phyloP scores from a whole-genome alignment of 2,113 vertebrate genomes.

The Nycticorax nycticorax region DNA sequence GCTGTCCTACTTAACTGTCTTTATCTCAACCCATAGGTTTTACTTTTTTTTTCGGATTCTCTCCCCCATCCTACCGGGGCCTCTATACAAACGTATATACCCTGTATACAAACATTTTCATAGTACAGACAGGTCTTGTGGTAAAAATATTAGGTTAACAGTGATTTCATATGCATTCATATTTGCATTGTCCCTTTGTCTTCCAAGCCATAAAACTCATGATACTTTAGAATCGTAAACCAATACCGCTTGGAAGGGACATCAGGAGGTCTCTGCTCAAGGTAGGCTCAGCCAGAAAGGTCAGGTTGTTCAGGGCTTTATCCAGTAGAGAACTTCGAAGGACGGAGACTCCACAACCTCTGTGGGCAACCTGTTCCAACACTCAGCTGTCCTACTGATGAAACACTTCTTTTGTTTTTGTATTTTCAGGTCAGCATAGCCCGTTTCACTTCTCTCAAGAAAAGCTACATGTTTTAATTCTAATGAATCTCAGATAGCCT shows the following conservation, averaged over 20 bases:
- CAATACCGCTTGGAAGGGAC: neutral
- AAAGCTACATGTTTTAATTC: neutral
- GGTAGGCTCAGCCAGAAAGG: neutral
- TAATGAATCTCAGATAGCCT: neutral
- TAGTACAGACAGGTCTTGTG: neutral
- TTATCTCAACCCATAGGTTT: no score
- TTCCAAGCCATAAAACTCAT: neutral
- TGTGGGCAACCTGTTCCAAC: neutral
- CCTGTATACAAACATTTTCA: neutral
- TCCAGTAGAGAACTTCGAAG: neutral
- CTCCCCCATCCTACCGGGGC: no score
- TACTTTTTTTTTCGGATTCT: no score
- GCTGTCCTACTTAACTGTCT: no score
- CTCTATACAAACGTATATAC: no score
- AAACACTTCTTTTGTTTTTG: neutral
- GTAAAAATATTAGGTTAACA: neutral
- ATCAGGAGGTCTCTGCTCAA: neutral
- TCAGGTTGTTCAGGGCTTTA: neutral
- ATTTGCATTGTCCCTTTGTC: neutral
- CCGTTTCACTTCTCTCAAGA: neutral
- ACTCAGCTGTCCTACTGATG: neutral
- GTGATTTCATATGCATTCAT: neutral
- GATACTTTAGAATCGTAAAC: neutral
- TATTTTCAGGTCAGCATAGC: neutral
- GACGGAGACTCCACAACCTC: neutral